Conservation (phyloP, 2,888 invertebrate genomes). For the Penaeus monodon region DNA sequence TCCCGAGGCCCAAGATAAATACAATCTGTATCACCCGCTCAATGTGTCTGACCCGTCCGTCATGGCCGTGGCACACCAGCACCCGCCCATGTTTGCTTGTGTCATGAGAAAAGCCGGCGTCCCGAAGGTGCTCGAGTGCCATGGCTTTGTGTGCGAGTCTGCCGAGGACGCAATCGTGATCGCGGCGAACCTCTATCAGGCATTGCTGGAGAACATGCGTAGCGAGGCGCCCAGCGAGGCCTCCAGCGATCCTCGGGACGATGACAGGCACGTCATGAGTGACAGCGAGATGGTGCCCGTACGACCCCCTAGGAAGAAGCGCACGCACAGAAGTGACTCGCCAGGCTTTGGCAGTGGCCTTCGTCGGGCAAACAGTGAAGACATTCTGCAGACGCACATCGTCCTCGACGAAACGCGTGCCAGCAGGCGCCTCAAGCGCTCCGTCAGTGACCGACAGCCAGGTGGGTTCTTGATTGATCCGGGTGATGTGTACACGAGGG, state of each 20-base stretch:
- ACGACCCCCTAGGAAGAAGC: slow-evolving; percentile 61
- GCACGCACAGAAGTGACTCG: slow-evolving; percentile 23
- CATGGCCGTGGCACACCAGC: slow-evolving; percentile 68
- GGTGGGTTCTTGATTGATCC: slow-evolving; percentile 29
- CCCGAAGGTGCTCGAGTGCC: slow-evolving; percentile 86
- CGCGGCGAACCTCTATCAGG: slow-evolving; percentile 90
- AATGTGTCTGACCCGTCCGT: slow-evolving; percentile 57
- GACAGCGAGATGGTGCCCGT: slow-evolving; percentile 63
- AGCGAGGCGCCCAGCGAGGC: slow-evolving; percentile 45
- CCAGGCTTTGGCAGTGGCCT: slow-evolving; percentile 17
- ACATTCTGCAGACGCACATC: slow-evolving; percentile 48
- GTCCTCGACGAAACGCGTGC: slow-evolving; percentile 17
- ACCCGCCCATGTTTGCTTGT: slow-evolving; percentile 89
- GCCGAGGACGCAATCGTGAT: slow-evolving; percentile 92
- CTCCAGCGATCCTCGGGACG: slow-evolving; percentile 73
- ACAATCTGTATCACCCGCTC: slow-evolving; percentile 65
- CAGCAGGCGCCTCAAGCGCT: slow-evolving; percentile 56
- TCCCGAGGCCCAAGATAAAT: slow-evolving; percentile 71
- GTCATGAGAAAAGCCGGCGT: slow-evolving; percentile 81
- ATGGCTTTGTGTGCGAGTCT: slow-evolving; percentile 89
- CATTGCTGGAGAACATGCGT: slow-evolving; percentile 83
- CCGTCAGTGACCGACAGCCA: slow-evolving; percentile 56
- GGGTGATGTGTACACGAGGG: slow-evolving; percentile 64
- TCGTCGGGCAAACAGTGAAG: slow-evolving; percentile 58
- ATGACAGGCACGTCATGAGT: slow-evolving; percentile 75